Base-by-base conservation (phyloP, 1,140 invertebrate species). In the Ostrea denselamellosa region DNA sequence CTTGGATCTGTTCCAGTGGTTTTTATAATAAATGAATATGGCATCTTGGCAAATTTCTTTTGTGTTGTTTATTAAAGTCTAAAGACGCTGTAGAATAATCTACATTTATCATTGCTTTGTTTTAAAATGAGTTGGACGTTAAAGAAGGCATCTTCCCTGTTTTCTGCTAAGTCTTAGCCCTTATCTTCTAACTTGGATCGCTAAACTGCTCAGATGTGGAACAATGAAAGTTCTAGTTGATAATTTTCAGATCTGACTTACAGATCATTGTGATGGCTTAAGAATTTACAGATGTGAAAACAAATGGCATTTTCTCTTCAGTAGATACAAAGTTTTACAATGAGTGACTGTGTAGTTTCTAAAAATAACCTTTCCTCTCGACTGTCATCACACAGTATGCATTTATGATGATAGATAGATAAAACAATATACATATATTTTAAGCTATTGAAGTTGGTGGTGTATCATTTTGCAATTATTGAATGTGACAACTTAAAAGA, bases 41-140 rank as follows among this genome's bases (percentile, higher is more conserved):
- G 83, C 83, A 85, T 85, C 83, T 85, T 85, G 83, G 83, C 83
- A 85, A 85, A 85, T 85, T 85, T 85, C 83, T 85, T 85, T 85
- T 85, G 83, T 85, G 83, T 85, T 85, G 56, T 85, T 85, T 85
- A 85, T 85, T 85, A 85, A 85, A 85, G 83, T 85, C 51, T 58
- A 85, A 85, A 56, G 83, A 85, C 22, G 56, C 56, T 54, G 53
- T 58, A 83, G 52, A 62, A 58, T 62, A 85, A 85, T 62, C 54
- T 85, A 44, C 83, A 85, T 85, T 85, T 62, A 85, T 85, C 83
- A 54, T 85, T 85, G 68, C 83, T 34, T 85, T 17, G 14, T 85
- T 85, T 85, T 62, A 85, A 85, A 85, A 85, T 62, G 83, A 85
- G 25, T 85, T 54, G 68, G 83, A 85, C 83, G 53, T 85, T 85